Conservation (phyloP, 2,888 invertebrate genomes). For the Tetragonula carbonaria region DNA sequence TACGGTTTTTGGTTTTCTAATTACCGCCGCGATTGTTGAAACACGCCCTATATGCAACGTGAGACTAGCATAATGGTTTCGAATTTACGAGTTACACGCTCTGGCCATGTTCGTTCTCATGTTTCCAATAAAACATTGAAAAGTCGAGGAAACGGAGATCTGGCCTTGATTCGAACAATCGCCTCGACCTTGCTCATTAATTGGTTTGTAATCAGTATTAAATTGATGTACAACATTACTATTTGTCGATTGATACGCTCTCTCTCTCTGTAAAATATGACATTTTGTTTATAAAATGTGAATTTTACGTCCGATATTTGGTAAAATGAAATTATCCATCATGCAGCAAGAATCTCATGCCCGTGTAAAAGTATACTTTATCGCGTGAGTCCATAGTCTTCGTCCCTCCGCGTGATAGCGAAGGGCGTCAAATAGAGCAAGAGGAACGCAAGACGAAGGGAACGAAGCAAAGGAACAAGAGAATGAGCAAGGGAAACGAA, state of each 20-base stretch:
- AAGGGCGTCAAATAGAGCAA: background rate
- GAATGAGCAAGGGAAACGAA: constrained; percentile 35
- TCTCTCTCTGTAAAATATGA: background rate
- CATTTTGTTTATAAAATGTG: background rate
- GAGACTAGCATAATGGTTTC: constrained; percentile 16
- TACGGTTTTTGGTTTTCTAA: background rate
- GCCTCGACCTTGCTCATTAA: constrained; percentile 26
- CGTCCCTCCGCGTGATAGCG: background rate
- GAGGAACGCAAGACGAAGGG: background rate
- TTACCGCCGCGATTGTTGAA: background rate
- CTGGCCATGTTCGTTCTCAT: constrained; percentile 14
- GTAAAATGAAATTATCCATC: background rate
- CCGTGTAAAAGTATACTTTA: background rate
- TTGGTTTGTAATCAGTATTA: constrained; percentile 1
- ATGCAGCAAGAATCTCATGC: background rate
- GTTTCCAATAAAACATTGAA: constrained; percentile 42
- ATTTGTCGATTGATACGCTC: constrained; percentile 16
- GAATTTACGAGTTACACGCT: constrained; percentile 14
- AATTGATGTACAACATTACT: background rate
- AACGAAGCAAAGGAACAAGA: background rate
- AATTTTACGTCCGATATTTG: background rate
- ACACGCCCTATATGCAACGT: background rate
- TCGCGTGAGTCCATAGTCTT: background rate
- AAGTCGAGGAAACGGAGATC: constrained; percentile 38
- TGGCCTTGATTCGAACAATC: constrained; percentile 42